Percentiles rank a stretch among this genome's conserved stretches.
phyloP scores from a whole-genome alignment of 2,113 vertebrate genomes.

The Leucoraja erinaceus region DNA sequence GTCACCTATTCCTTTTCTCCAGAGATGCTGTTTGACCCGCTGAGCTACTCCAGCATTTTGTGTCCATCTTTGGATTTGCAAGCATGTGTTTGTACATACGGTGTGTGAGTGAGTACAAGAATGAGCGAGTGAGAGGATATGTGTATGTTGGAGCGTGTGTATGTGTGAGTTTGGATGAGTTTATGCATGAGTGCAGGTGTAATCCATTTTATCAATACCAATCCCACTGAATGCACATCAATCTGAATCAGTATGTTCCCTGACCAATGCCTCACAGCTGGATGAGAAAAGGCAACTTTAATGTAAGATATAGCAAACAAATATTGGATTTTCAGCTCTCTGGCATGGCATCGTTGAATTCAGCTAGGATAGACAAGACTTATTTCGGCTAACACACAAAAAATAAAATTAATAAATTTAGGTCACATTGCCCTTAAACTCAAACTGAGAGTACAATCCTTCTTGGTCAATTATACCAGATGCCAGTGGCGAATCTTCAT shows the following conservation, averaged over 20 bases:
- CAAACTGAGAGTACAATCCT: not conserved
- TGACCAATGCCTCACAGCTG: not conserved
- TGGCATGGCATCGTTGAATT: constrained; percentile 23
- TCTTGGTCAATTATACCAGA: not conserved
- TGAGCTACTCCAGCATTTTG: too few relatives aligned
- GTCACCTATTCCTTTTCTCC: too few relatives aligned
- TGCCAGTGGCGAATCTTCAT: not conserved
- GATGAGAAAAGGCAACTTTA: not conserved
- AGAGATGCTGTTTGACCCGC: too few relatives aligned
- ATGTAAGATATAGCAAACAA: constrained; percentile 9
- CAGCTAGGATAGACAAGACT: not conserved
- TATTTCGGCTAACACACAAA: not conserved
- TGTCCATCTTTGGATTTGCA: too few relatives aligned
- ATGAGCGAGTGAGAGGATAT: too few relatives aligned
- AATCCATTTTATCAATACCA: not conserved
- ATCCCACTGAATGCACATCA: not conserved
- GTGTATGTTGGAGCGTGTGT: too few relatives aligned
- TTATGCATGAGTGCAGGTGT: not conserved
- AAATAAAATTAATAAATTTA: too few relatives aligned
- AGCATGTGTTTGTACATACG: too few relatives aligned
- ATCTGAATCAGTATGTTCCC: not conserved
- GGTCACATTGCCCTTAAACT: not conserved
- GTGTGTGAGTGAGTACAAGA: too few relatives aligned
- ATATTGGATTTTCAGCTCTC: constrained; percentile 41
- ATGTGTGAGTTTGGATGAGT: too few relatives aligned